These are phyloP conservation scores for Anorthoa munda DNA, from an alignment of 2,888 invertebrate genomes.

Conservation along the genomic window DNA sequence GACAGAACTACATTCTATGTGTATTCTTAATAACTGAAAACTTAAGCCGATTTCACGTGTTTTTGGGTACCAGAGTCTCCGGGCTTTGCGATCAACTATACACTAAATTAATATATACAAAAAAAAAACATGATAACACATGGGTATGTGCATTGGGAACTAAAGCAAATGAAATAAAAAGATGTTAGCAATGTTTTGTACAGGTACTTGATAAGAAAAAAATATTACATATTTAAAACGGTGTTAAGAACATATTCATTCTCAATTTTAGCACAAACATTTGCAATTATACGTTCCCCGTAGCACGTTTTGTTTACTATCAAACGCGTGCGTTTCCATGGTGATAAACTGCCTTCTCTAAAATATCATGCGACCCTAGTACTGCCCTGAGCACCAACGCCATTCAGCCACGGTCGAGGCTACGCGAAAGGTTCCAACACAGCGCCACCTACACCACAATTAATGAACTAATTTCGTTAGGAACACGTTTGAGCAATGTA, in stretches of 20 bases:
- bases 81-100: too few species aligned
- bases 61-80: too few species aligned
- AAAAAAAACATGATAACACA: too few species aligned
- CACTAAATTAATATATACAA: too few species aligned
- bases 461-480: background rate
- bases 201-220: too few species aligned
- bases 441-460: background rate
- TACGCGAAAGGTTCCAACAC: background rate
- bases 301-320: background rate
- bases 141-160: too few species aligned
- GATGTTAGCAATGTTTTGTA: too few species aligned
- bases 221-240: too few species aligned
- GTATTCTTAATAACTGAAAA: background rate
- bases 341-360: background rate
- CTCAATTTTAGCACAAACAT: too few species aligned
- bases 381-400: background rate
- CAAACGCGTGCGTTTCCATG: background rate
- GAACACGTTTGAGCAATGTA: background rate
- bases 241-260: too few species aligned
- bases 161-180: too few species aligned
- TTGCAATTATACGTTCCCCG: too few species aligned
- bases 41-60: background rate
- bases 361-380: background rate
- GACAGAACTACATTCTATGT: background rate
- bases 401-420: background rate